These are phyloP conservation scores for Austrolebias charrua DNA, from an alignment of 2,797 vertebrate species.

Conservation along the genomic window DNA sequence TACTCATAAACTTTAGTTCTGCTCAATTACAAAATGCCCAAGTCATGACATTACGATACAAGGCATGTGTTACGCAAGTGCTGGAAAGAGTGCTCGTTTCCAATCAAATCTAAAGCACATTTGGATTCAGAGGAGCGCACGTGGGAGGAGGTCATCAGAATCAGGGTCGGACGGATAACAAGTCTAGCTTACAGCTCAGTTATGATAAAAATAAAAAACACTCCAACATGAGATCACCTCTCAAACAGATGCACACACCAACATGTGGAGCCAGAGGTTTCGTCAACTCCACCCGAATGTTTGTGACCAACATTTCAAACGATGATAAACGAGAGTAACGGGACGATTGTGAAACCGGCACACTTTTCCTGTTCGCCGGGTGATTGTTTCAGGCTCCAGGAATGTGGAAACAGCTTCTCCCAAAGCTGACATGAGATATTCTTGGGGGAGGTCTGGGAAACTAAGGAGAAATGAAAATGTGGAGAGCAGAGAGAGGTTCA, in stretches of 20 bases:
- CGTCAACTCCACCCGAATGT: not conserved
- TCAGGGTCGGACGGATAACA: conserved; percentile 11
- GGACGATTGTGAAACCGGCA: not conserved
- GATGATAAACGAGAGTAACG: not conserved
- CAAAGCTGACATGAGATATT: conserved; percentile 29
- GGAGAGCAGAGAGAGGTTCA: conserved; percentile 18
- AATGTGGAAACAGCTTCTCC: conserved; percentile 58
- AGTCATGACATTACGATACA: not conserved
- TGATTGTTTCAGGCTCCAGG: conserved; percentile 38
- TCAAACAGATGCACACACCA: too few relatives aligned
- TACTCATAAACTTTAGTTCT: not conserved
- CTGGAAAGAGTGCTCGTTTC: not conserved
- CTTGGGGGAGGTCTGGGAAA: conserved; percentile 45
- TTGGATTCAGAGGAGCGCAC: conserved; percentile 1
- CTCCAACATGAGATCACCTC: too few relatives aligned
- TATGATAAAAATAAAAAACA: not conserved
- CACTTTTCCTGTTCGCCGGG: conserved; percentile 2
- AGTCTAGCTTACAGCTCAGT: conserved; percentile 13
- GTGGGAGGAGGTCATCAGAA: conserved; percentile 23
- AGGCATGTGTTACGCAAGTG: conserved; percentile 15
- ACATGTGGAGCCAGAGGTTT: not conserved
- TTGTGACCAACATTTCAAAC: conserved; percentile 5
- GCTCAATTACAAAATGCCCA: not conserved
- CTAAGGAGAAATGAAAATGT: not conserved
- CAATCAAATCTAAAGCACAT: not conserved